phyloP scores from a whole-genome alignment of 2,797 vertebrate genomes.

The Platalea minor region DNA sequence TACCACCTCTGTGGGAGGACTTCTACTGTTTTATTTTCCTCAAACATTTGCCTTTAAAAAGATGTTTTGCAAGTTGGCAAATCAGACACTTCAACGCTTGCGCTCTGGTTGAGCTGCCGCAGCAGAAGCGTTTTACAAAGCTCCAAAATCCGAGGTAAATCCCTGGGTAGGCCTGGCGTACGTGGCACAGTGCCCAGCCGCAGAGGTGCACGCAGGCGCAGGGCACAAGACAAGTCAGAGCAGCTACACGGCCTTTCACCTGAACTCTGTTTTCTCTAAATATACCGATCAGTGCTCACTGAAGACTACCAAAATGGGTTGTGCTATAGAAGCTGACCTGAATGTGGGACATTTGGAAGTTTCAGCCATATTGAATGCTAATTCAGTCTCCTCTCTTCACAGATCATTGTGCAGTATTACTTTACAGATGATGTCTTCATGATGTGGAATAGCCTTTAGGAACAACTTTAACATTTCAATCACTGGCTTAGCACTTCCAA shows the following conservation, averaged over 20 bases:
- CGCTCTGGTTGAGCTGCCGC: background rate
- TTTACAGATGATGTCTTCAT: constrained; percentile 67
- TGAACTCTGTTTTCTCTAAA: background rate
- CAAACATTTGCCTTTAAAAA: background rate
- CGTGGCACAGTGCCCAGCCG: fast-evolving
- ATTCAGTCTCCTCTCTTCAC: constrained; percentile 26
- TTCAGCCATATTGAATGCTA: background rate
- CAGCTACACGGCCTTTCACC: background rate
- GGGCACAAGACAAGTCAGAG: background rate
- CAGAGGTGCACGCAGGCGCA: background rate
- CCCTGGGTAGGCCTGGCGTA: background rate
- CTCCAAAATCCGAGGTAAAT: background rate
- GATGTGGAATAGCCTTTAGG: constrained; percentile 57
- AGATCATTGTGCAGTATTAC: constrained; percentile 53
- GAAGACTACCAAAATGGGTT: background rate
- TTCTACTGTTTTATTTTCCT: background rate
- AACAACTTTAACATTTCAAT: constrained; percentile 65
- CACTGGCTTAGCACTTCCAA: constrained; percentile 69
- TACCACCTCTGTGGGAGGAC: background rate
- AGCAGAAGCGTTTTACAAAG: background rate
- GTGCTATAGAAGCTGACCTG: background rate
- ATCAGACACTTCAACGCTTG: background rate
- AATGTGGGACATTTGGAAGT: background rate
- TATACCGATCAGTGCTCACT: background rate
- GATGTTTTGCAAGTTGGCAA: background rate